Conservation (phyloP, 2,888 invertebrate genomes). For the Parnassius glacialis region DNA sequence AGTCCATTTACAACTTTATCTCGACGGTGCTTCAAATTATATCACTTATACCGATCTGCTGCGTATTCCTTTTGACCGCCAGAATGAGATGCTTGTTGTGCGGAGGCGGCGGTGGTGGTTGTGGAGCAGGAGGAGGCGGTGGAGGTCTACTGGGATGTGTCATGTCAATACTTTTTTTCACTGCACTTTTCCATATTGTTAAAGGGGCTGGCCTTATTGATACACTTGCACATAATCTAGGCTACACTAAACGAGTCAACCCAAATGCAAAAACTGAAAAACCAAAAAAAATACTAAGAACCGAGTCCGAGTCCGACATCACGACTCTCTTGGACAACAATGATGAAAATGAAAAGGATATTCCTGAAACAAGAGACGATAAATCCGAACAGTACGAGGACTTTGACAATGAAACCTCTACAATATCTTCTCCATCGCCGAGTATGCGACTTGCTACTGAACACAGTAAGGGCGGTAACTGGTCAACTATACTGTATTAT, state of each 20-base stretch:
- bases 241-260: constrained; percentile 45
- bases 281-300: neutral
- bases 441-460: constrained; percentile 11
- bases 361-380: neutral
- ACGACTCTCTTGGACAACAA: neutral
- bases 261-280: neutral
- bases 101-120: constrained; percentile 61
- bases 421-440: neutral
- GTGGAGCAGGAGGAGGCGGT: constrained; percentile 54
- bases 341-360: neutral
- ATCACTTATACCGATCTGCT: constrained; percentile 64
- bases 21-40: constrained; percentile 63
- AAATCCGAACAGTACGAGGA: constrained; percentile 5
- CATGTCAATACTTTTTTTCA: constrained; percentile 55
- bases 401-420: constrained; percentile 11
- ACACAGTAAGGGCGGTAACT: constrained; percentile 23
- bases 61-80: constrained; percentile 59
- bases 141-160: constrained; percentile 51
- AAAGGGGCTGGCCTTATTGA: constrained; percentile 60
- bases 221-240: constrained; percentile 60
- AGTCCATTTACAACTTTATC: constrained; percentile 65
- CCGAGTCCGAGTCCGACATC: neutral
- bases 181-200: constrained; percentile 59
- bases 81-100: constrained; percentile 63
- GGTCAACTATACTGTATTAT: constrained; percentile 43